Percentiles rank a stretch among this genome's conserved stretches.
Evolutionary conservation across 2,113 vertebrate species (phyloP).

Genomic region (Tachysurus vachellii): DNA sequence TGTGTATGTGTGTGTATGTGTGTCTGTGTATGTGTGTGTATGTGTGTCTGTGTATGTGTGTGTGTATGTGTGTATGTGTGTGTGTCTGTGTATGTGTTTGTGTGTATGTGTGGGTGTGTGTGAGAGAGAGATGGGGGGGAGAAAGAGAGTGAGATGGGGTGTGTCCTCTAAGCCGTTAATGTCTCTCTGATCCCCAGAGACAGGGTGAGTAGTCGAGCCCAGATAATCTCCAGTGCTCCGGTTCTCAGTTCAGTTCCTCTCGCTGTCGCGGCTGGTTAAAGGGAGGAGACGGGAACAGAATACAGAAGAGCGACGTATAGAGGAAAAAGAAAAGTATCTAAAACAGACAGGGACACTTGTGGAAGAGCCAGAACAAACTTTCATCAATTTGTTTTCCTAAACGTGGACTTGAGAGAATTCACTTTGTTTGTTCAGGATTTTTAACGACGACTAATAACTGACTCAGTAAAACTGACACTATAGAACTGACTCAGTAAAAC

Average conservation of each 20-base stretch:
- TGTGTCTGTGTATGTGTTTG: conserved; percentile 3
- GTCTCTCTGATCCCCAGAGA: conserved; percentile 27
- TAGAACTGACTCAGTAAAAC: too few relatives aligned
- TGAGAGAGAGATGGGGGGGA: too few relatives aligned
- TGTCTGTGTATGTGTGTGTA: too few relatives aligned
- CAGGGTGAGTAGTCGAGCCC: conserved; percentile 32
- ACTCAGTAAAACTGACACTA: too few relatives aligned
- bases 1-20: background rate
- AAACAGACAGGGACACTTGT: background rate
- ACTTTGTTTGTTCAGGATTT: background rate
- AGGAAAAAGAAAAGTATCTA: background rate
- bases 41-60: background rate
- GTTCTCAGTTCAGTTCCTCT: conserved; percentile 26
- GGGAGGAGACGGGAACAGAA: background rate
- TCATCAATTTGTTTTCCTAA: background rate
- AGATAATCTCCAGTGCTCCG: conserved; percentile 43
- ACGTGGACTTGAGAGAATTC: background rate
- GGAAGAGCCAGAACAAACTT: background rate
- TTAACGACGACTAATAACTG: background rate
- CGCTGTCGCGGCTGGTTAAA: conserved; percentile 11
- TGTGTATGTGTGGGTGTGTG: background rate
- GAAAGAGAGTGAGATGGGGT: too few relatives aligned
- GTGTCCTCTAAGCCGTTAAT: conserved; percentile 13
- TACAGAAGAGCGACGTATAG: background rate
- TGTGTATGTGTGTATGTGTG: conserved; percentile 4